Percentiles rank a stretch among this genome's conserved stretches.
Evolutionary conservation across 2,113 vertebrate species (phyloP).

Genomic region (Halcyon senegalensis): DNA sequence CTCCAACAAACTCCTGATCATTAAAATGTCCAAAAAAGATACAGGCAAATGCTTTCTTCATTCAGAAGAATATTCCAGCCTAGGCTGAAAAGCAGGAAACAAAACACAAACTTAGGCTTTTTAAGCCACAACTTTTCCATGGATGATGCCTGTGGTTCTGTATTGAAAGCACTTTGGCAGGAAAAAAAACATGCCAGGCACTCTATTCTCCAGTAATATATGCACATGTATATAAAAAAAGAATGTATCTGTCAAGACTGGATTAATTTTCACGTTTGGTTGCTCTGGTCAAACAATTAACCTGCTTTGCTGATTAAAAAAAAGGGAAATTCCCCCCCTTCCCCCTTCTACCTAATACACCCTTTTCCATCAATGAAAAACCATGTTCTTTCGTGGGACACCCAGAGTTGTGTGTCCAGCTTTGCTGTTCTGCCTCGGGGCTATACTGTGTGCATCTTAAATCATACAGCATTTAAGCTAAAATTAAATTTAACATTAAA

Average conservation of each 20-base stretch:
- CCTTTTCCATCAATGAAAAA: neutral
- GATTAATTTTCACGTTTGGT: slow-evolving; percentile 19
- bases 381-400: neutral
- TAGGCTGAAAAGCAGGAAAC: neutral
- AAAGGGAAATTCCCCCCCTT: neutral
- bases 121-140: neutral
- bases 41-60: neutral
- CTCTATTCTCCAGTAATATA: slow-evolving; percentile 13
- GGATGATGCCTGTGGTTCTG: slow-evolving; percentile 14
- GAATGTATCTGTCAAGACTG: neutral
- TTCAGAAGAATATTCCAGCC: neutral
- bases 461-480: slow-evolving; percentile 50
- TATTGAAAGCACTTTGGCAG: slow-evolving; percentile 23
- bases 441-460: slow-evolving; percentile 27
- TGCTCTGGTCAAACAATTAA: neutral
- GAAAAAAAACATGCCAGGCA: neutral
- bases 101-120: neutral
- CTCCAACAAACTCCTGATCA: neutral
- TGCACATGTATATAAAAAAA: neutral
- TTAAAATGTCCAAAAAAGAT: neutral
- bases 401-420: neutral
- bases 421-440: neutral
- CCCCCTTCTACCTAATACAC: neutral
- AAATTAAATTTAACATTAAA: slow-evolving; percentile 41
- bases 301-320: neutral